These are phyloP conservation scores for Isotomurus palustris DNA, from an alignment of 2,888 invertebrate species.

Conservation along the genomic window DNA sequence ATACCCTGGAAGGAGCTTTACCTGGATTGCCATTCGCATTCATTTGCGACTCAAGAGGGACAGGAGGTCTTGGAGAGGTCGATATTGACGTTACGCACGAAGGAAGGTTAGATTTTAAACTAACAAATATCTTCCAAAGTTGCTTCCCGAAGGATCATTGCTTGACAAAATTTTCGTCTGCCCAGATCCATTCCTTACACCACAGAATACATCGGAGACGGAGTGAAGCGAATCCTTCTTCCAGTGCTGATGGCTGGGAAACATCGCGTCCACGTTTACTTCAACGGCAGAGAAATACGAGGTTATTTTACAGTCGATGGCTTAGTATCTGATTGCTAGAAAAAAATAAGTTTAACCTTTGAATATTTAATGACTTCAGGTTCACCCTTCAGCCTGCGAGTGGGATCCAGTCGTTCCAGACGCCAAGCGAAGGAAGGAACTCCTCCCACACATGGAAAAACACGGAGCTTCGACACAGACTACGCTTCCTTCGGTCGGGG, in stretches of 20 bases:
- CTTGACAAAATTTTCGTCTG: background rate
- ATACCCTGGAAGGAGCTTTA: constrained; percentile 56
- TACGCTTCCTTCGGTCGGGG: constrained; percentile 3
- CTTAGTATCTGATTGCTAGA: background rate
- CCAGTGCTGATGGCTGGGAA: constrained; percentile 57
- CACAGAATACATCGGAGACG: constrained; percentile 69
- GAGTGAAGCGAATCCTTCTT: constrained; percentile 57
- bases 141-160: background rate
- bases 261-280: constrained; percentile 81
- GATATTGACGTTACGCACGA: constrained; percentile 86
- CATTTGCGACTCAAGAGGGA: constrained; percentile 66
- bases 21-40: constrained; percentile 85
- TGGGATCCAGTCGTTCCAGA: constrained; percentile 53
- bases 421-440: constrained; percentile 32
- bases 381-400: constrained; percentile 80
- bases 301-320: constrained; percentile 51
- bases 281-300: constrained; percentile 83
- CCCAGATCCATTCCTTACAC: constrained; percentile 67
- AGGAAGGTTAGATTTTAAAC: constrained; percentile 55
- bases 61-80: constrained; percentile 80
- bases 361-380: constrained; percentile 49
- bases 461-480: constrained; percentile 43
- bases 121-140: background rate
- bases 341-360: no score
- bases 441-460: constrained; percentile 40